Base-by-base conservation (phyloP, 1,140 invertebrate genomes). In the Papilio xuthus region DNA sequence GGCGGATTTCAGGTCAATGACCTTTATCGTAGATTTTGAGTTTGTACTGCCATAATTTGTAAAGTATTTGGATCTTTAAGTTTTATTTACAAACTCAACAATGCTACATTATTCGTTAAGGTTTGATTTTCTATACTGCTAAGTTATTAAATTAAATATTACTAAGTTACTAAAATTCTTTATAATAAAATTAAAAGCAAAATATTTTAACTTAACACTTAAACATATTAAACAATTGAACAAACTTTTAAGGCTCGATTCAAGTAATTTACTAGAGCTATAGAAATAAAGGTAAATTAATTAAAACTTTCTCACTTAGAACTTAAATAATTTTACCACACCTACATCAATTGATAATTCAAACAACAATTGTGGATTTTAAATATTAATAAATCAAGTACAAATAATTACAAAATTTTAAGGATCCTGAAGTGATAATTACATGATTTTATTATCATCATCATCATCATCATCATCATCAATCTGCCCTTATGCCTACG, bases 1-100 rank as follows among this genome's bases (percentile, higher is more conserved):
- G 23, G 60, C 6, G 60, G 23, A 63, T 63, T 63, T 63, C 12
- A 28, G 60, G 60, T 63, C 60, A 63, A 15, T 28, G 60, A 63
- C 12, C 60, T 63, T 26, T 15, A 15, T 28, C 60, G 10, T 63
- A 63, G 60, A 26, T 63, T 32, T 50, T 50, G 18, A 26, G 7
- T 26, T 60, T 60, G 20, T 56, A 63, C 47, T 26, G n/a, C 53
- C 1, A 23, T n/a, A 53, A 53, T 2, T 53, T 13, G n/a, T 12
- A 60, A 63, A 26, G 26, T 12, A 63, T 26, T 63, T 63, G 12
- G 26, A 12, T 63, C 60, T 18, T 50, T 18, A 63, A 56, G 20
- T 56, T 56, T 20, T 20, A 20, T 50, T 18, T 50, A 13, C 18
- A 0, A 50, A 50, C 15, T 18, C 4, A 3, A 50, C 47, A 50